These are phyloP conservation scores for Upupa epops DNA, from an alignment of 2,113 vertebrate genomes.

Conservation along the genomic window DNA sequence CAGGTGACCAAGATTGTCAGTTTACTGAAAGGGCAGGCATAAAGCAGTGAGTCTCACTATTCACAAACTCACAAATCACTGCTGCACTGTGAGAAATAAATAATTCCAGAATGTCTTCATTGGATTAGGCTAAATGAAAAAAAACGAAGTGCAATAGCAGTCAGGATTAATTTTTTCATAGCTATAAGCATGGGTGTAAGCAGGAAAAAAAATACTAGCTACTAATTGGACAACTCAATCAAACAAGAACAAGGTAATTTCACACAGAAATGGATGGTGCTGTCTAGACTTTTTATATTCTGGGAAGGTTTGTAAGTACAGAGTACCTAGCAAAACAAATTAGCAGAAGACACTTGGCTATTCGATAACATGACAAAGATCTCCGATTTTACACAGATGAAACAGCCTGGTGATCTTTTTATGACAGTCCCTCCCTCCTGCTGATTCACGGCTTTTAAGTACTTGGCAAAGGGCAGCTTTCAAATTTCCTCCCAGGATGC, in stretches of 20 bases:
- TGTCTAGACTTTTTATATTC: neutral
- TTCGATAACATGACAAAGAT: neutral
- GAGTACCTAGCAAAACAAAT: neutral
- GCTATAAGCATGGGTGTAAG: neutral
- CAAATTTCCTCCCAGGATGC: neutral
- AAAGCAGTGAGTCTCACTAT: neutral
- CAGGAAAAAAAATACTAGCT: neutral
- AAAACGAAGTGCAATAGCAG: neutral
- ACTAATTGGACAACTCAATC: neutral
- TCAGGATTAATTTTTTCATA: neutral
- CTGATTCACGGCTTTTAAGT: neutral
- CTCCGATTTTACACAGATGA: constrained; percentile 42
- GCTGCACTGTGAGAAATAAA: neutral
- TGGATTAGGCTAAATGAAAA: neutral
- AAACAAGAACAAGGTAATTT: neutral
- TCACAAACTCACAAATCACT: neutral
- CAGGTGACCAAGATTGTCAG: neutral
- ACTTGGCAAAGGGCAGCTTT: constrained; percentile 24
- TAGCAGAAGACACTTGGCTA: constrained; percentile 8
- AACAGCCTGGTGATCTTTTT: constrained; percentile 23
- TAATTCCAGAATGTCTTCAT: neutral
- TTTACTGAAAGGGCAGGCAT: neutral
- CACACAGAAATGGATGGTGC: neutral
- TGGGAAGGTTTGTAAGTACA: neutral
- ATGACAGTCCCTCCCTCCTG: neutral